These are phyloP conservation scores for Cotesia congregata DNA, from an alignment of 2,888 invertebrate species.

Conservation along the genomic window DNA sequence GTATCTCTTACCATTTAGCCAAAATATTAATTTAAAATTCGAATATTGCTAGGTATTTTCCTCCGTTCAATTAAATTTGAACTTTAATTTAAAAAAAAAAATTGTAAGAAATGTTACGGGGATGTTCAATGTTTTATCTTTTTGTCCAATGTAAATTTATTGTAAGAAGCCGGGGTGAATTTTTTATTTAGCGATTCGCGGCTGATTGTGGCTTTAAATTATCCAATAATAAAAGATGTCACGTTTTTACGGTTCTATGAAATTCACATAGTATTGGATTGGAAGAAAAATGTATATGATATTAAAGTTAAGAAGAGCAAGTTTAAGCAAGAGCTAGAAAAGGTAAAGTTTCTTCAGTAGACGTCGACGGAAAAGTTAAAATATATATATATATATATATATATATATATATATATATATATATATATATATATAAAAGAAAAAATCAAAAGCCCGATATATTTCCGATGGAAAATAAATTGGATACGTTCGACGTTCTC, in stretches of 20 bases:
- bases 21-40: too few relatives aligned
- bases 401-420: too few relatives aligned
- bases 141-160: slow-evolving; percentile 21
- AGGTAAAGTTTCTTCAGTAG: neutral
- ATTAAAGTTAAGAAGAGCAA: slow-evolving; percentile 20
- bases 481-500: slow-evolving; percentile 15
- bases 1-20: too few relatives aligned
- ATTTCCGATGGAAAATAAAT: slow-evolving; percentile 15
- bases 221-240: slow-evolving; percentile 22
- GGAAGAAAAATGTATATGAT: slow-evolving; percentile 19
- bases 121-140: slow-evolving; percentile 5
- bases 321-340: neutral
- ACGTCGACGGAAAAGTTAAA: neutral
- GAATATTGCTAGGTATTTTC: too few relatives aligned
- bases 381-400: too few relatives aligned
- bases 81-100: neutral
- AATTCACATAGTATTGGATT: slow-evolving; percentile 27
- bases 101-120: neutral
- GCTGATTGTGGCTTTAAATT: slow-evolving; percentile 30
- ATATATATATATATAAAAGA: neutral
- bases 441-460: neutral
- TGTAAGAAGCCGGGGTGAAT: neutral
- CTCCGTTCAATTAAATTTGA: too few relatives aligned
- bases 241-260: slow-evolving; percentile 31
- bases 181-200: slow-evolving; percentile 12